Evolutionary conservation across 2,797 vertebrate genomes (phyloP).

Genomic region (Luscinia luscinia): DNA sequence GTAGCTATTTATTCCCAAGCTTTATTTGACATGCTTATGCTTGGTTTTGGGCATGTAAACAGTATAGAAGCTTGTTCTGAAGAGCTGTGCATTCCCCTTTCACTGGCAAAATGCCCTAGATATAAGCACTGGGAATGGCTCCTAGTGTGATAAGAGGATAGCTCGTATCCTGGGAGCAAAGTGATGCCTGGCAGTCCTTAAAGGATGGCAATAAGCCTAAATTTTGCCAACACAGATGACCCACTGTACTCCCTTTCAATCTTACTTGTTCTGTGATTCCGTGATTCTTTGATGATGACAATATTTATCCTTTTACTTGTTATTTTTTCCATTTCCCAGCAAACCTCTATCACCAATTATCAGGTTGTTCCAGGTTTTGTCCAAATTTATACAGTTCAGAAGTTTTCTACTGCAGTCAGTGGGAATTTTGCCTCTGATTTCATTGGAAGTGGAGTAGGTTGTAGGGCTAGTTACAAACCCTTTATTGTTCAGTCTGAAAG

Average conservation of each 20-base stretch:
- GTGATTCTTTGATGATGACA: not conserved
- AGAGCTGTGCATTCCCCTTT: not conserved
- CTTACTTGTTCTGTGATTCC: not conserved
- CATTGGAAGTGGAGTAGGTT: constrained; percentile 12
- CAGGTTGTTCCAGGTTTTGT: not conserved
- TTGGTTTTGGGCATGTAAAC: not conserved
- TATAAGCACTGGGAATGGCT: not conserved
- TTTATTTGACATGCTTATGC: not conserved
- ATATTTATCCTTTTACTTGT: not conserved
- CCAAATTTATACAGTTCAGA: not conserved
- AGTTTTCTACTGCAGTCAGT: not conserved
- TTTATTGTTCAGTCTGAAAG: constrained; percentile 28
- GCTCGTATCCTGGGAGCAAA: not conserved
- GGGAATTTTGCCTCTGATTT: constrained; percentile 12
- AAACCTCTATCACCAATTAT: not conserved
- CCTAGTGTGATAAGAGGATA: not conserved
- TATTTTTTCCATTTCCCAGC: not conserved
- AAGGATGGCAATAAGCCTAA: not conserved
- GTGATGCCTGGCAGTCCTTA: not conserved
- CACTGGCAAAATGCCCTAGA: rapidly evolving
- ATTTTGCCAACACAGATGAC: not conserved
- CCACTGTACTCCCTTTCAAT: not conserved
- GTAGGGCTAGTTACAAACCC: constrained; percentile 8
- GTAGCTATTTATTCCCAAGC: not conserved
- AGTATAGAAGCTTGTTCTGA: not conserved